Percentiles rank a stretch among this genome's conserved stretches.
Evolutionary conservation across 2,113 vertebrate species (phyloP).

Genomic region (Mesocricetus auratus): DNA sequence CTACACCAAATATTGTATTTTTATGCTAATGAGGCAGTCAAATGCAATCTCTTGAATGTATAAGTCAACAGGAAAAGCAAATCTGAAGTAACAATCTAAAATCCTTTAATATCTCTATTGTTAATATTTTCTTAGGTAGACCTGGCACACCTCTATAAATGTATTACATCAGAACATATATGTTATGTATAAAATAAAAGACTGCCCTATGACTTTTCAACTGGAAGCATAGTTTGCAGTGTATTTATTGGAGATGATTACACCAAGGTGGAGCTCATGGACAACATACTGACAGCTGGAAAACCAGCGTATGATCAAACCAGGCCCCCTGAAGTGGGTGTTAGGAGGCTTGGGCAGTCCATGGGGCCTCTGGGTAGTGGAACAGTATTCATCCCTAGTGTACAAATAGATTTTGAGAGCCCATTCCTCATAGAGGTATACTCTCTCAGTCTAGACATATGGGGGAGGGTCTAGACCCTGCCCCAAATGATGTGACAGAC

Average conservation of each 20-base stretch:
- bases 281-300: too few species aligned
- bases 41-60: background rate
- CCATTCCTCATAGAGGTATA: too few species aligned
- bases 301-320: too few species aligned
- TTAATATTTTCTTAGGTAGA: background rate
- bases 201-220: background rate
- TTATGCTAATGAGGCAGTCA: background rate
- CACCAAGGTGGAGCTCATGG: background rate
- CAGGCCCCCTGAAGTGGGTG: too few species aligned
- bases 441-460: too few species aligned
- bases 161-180: background rate
- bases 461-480: too few species aligned
- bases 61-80: slow-evolving; percentile 12
- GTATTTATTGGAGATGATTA: background rate
- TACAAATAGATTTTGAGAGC: too few species aligned
- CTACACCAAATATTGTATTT: background rate
- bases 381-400: too few species aligned
- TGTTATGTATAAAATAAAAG: slow-evolving; percentile 15
- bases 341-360: too few species aligned
- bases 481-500: too few species aligned
- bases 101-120: background rate
- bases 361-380: too few species aligned
- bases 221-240: slow-evolving; percentile 20
- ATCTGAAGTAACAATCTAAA: slow-evolving; percentile 45
- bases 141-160: background rate